Evolutionary conservation across 1,140 invertebrate genomes (phyloP).

Genomic region (Sinella curviseta): DNA sequence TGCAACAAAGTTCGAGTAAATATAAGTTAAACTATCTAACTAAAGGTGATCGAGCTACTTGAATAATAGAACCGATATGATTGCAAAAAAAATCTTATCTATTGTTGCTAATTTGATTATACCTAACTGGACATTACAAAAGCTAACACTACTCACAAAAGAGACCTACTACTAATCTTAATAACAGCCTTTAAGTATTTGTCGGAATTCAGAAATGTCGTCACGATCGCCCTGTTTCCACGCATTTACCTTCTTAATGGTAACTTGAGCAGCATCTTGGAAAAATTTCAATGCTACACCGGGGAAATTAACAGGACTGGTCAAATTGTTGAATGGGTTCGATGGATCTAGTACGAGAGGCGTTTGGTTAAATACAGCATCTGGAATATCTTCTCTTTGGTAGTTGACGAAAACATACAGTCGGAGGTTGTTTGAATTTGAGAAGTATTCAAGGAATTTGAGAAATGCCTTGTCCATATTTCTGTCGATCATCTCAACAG

Average conservation of each 20-base stretch:
- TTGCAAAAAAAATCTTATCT: too few species aligned
- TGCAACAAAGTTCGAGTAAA: too few species aligned
- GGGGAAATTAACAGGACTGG: neutral
- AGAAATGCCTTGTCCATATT: neutral
- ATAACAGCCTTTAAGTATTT: neutral
- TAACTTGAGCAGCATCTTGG: neutral
- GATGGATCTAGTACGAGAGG: neutral
- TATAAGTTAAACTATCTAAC: too few species aligned
- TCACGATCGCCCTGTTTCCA: neutral
- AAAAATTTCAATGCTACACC: neutral
- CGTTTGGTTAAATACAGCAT: conserved; percentile 1
- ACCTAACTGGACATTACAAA: too few species aligned
- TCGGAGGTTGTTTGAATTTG: neutral
- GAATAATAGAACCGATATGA: too few species aligned
- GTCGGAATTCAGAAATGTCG: neutral
- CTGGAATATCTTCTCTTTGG: conserved; percentile 2
- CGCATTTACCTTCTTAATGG: neutral
- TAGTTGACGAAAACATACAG: conserved; percentile 20
- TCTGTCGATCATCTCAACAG: neutral
- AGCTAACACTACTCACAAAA: too few species aligned
- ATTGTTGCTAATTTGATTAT: too few species aligned
- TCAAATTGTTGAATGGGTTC: conserved; percentile 6
- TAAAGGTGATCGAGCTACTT: too few species aligned
- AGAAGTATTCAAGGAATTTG: conserved; percentile 1
- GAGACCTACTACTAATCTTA: too few species aligned